Base-by-base conservation (phyloP, 2,797 vertebrate genomes). In the Ceyx erithaca region DNA sequence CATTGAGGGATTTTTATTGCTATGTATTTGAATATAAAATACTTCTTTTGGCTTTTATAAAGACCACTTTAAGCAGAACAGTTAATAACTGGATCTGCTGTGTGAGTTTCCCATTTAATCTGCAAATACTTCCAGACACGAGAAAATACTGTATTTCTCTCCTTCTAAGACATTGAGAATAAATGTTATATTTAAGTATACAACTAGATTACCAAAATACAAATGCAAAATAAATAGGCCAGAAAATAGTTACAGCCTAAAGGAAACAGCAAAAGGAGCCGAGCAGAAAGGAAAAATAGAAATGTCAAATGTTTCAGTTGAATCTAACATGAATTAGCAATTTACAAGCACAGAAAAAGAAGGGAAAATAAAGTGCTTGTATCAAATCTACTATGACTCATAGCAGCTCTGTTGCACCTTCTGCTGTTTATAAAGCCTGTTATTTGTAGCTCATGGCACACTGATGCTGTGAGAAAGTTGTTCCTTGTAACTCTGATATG, bases 331-430 rank as follows among this genome's bases (percentile, higher is more conserved):
- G 89, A 93, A 71, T 82, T 89, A 85, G 81, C 90, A 80, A 93
- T 89, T 85, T 92, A 71, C 17, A 73, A 89, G 87, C 31, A 40
- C 30, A 78, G 72, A 94, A 95, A 94, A 90, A 89, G 28, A 94
- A 70, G 58, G 46, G 25, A 89, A 93, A 92, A 82, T 61, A 82
- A 80, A 94, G 64, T 6, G 9, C 11, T 4, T 66, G 43, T 71
- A 75, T 78, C 70, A n/a, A 85, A 87, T 58, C 64, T 58, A 64
- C 41, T 30, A 26, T 95, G 94, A 95, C 81, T 95, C 95, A 96
- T 8, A 89, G 75, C 54, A 92, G 71, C 40, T 71, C 63, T 52
- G 16, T 94, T 93, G 85, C 93, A 52, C 72, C 72, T 92, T 80
- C 67, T 63, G 54, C 31, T 90, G 76, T 71, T 95, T 78, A 78